Conservation (phyloP, 2,888 invertebrate species). For the Noctuana brunneofusca region DNA sequence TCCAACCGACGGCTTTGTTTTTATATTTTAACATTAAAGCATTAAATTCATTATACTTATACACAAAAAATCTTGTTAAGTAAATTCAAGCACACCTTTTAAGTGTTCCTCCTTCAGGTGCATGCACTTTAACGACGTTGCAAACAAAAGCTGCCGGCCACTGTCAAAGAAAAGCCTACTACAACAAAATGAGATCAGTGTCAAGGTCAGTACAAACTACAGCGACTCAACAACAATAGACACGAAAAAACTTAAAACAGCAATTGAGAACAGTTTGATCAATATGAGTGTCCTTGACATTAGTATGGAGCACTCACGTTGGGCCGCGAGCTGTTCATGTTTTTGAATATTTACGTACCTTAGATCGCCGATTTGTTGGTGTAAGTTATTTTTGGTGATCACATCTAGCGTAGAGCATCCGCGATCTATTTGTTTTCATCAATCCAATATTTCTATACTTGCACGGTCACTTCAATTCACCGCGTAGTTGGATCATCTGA, state of each 20-base stretch:
- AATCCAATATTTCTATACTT: slow-evolving; percentile 50
- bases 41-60: neutral
- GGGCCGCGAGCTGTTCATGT: slow-evolving; percentile 42
- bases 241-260: slow-evolving; percentile 15
- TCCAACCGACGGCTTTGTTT: neutral
- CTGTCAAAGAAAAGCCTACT: slow-evolving; percentile 25
- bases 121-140: slow-evolving; percentile 25
- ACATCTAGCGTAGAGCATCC: slow-evolving; percentile 13
- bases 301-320: slow-evolving; percentile 48
- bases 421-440: slow-evolving; percentile 46
- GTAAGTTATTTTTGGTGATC: neutral
- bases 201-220: slow-evolving; percentile 38
- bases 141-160: slow-evolving; percentile 29
- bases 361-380: slow-evolving; percentile 38
- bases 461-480: slow-evolving; percentile 53
- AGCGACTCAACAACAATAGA: slow-evolving; percentile 13
- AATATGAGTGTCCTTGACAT: slow-evolving; percentile 79
- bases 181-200: slow-evolving; percentile 31
- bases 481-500: slow-evolving; percentile 42
- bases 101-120: neutral
- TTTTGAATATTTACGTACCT: slow-evolving; percentile 69
- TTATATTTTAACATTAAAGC: neutral
- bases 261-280: slow-evolving; percentile 55
- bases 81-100: neutral
- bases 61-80: neutral